These are phyloP conservation scores for Urosaurus nigricauda DNA, from an alignment of 2,797 vertebrate genomes.

Conservation along the genomic window DNA sequence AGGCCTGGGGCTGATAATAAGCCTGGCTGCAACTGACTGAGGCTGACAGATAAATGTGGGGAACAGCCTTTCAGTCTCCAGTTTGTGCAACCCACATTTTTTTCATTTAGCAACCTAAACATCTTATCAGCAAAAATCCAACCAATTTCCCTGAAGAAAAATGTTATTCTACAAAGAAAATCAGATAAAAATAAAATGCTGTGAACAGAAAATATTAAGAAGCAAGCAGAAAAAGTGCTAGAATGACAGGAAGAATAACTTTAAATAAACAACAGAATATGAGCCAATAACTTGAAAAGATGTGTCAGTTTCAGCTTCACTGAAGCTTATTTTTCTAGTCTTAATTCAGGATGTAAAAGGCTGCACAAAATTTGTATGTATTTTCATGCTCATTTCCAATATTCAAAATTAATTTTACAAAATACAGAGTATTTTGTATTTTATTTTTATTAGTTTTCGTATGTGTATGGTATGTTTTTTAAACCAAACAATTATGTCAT, in stretches of 20 bases:
- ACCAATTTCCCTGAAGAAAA: neutral
- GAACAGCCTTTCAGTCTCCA: slow-evolving; percentile 60
- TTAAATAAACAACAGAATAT: neutral
- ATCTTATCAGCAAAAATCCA: slow-evolving; percentile 20
- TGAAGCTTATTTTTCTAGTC: neutral
- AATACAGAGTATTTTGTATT: no score
- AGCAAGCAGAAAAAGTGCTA: neutral
- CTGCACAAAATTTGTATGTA: neutral
- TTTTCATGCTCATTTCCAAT: no score
- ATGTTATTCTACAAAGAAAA: slow-evolving; percentile 11
- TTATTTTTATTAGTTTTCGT: no score
- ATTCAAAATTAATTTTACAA: no score
- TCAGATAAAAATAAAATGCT: slow-evolving; percentile 19
- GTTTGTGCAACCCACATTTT: slow-evolving; percentile 43
- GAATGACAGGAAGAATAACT: neutral
- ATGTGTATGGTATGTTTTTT: no score
- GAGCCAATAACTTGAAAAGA: neutral
- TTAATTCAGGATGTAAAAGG: neutral
- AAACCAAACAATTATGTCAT: no score
- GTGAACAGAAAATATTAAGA: neutral
- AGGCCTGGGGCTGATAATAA: slow-evolving; percentile 24
- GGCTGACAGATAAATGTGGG: slow-evolving; percentile 55
- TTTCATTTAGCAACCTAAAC: slow-evolving; percentile 32
- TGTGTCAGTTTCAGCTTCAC: neutral
- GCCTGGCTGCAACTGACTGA: slow-evolving; percentile 44